These are phyloP conservation scores for Eupsittula cactorum DNA, from an alignment of 2,113 vertebrate species.

Conservation along the genomic window DNA sequence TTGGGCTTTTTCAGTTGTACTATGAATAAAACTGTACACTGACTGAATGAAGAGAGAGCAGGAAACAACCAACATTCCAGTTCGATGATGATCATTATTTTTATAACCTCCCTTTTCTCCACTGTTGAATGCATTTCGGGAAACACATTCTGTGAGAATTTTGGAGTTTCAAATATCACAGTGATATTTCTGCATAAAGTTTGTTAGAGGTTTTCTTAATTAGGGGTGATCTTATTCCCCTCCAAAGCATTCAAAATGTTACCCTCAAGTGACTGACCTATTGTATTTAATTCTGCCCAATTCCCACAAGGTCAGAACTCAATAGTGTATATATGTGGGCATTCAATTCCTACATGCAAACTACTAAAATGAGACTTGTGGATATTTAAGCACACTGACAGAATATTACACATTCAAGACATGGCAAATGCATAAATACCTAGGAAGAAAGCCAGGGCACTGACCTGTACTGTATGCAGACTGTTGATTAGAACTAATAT, in stretches of 20 bases:
- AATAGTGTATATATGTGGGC: background rate
- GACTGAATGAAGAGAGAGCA: conserved; percentile 28
- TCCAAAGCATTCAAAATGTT: conserved; percentile 12
- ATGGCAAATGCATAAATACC: background rate
- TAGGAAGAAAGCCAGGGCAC: background rate
- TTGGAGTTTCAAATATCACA: background rate
- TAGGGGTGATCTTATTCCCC: background rate
- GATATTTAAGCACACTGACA: background rate
- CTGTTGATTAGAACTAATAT: background rate
- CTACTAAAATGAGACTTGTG: background rate
- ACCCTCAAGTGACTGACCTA: background rate
- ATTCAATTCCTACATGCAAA: background rate
- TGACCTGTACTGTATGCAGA: background rate
- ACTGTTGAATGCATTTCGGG: background rate
- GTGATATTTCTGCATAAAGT: background rate
- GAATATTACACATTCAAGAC: background rate
- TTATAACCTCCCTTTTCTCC: background rate
- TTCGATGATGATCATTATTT: background rate
- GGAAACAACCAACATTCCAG: conserved; percentile 12
- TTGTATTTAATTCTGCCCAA: background rate
- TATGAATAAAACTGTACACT: background rate
- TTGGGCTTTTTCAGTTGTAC: background rate
- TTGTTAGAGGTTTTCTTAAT: background rate
- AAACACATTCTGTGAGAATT: background rate
- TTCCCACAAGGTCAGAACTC: background rate